These are phyloP conservation scores for Paradoxurus hermaphroditus DNA, from an alignment of 2,113 vertebrate species.

Conservation along the genomic window DNA sequence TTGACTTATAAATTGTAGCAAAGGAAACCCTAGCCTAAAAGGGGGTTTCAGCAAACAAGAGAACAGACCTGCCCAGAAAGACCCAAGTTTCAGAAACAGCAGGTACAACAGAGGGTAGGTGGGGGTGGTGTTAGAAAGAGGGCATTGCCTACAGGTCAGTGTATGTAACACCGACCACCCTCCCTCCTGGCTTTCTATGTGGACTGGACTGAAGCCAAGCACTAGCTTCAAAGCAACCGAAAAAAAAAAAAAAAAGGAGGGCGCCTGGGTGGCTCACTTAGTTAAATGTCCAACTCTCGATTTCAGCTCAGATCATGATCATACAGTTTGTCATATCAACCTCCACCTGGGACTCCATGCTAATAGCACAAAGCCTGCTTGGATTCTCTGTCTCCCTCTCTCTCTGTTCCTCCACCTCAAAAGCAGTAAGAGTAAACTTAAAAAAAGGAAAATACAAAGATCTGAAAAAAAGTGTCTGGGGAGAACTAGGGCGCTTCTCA, in stretches of 20 bases:
- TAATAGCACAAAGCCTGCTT: too few relatives aligned
- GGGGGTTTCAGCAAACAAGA: neutral
- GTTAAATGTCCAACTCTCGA: too few relatives aligned
- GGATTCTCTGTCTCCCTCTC: too few relatives aligned
- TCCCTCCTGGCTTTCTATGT: neutral
- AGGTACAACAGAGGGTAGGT: neutral
- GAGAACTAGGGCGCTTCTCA: neutral
- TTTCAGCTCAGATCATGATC: too few relatives aligned
- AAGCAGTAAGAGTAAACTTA: too few relatives aligned
- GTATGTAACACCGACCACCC: neutral
- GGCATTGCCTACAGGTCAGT: neutral
- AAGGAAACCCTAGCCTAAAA: conserved; percentile 22
- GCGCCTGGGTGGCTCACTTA: too few relatives aligned
- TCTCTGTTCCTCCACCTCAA: too few relatives aligned
- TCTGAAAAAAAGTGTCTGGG: neutral
- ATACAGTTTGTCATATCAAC: too few relatives aligned
- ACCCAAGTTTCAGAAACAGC: neutral
- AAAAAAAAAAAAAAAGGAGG: neutral
- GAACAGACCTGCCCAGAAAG: neutral
- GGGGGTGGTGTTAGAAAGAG: neutral
- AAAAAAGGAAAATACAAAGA: too few relatives aligned
- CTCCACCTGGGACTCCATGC: too few relatives aligned
- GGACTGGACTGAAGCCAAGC: neutral
- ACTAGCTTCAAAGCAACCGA: neutral
- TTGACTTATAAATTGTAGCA: neutral